These are phyloP conservation scores for Clupea harengus DNA, from an alignment of 2,113 vertebrate genomes.

Conservation along the genomic window DNA sequence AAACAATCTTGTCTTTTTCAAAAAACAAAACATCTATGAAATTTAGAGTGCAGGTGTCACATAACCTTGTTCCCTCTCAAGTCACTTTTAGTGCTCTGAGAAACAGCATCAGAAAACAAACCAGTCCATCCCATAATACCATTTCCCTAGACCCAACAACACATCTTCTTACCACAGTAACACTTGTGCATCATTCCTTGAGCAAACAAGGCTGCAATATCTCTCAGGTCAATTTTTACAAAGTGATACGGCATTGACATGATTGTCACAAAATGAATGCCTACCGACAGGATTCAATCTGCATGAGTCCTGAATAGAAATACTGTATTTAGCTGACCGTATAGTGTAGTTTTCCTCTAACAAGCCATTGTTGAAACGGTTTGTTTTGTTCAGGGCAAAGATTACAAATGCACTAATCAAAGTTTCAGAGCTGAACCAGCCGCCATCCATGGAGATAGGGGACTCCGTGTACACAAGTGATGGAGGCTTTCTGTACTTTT, in stretches of 20 bases:
- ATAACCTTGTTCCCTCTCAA: slow-evolving; percentile 7
- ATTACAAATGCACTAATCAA: not conserved
- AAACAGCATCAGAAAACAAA: slow-evolving; percentile 8
- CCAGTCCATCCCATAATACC: not conserved
- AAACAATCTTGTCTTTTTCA: slow-evolving; percentile 8
- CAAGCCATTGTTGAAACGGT: slow-evolving; percentile 5
- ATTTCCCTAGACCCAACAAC: not conserved
- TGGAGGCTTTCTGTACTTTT: not conserved
- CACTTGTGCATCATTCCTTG: slow-evolving; percentile 1
- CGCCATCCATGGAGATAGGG: not conserved
- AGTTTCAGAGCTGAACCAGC: not conserved
- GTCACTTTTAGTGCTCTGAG: slow-evolving; percentile 2
- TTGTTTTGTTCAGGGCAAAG: not conserved
- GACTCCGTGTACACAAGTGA: not conserved
- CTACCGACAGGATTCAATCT: not conserved
- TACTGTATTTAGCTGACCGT: not conserved
- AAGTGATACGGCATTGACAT: slow-evolving; percentile 21
- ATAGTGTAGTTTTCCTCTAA: not conserved
- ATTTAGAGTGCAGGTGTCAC: slow-evolving; percentile 10
- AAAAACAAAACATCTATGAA: not conserved
- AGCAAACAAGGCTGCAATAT: slow-evolving; percentile 19
- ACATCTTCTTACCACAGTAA: not conserved
- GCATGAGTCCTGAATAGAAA: not conserved
- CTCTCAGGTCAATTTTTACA: not conserved
- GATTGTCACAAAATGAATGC: slow-evolving; percentile 43